Evolutionary conservation across 2,113 vertebrate species (phyloP).

Genomic region (Microcebus murinus): DNA sequence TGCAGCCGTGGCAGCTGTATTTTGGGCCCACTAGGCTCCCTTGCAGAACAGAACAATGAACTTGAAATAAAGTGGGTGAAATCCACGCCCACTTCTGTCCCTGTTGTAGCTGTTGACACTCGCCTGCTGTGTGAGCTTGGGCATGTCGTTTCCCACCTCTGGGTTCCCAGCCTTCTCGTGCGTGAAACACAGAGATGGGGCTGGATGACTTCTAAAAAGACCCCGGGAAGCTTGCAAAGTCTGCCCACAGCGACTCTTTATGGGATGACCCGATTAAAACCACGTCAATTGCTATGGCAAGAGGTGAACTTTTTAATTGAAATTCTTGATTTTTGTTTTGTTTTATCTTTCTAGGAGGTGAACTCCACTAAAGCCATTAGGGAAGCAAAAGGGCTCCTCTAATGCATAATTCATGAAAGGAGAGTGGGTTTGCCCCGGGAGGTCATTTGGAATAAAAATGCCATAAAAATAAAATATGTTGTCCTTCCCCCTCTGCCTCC

Average conservation of each 20-base stretch:
- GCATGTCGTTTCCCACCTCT: background rate
- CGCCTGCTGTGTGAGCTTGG: background rate
- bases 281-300: conserved; percentile 2
- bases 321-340: background rate
- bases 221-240: background rate
- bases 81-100: background rate
- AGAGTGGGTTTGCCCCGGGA: conserved; percentile 58
- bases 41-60: background rate
- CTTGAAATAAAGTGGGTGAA: background rate
- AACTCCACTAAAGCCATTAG: conserved; percentile 46
- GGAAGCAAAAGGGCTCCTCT: conserved; percentile 25
- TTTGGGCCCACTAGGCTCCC: background rate
- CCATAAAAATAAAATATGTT: conserved; percentile 67
- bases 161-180: background rate
- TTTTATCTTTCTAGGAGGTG: conserved; percentile 51
- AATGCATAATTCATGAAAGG: conserved; percentile 66
- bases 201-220: background rate
- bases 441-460: conserved; percentile 68
- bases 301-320: conserved; percentile 59
- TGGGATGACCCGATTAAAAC: conserved; percentile 4
- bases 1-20: conserved; percentile 27
- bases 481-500: background rate
- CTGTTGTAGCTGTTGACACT: background rate
- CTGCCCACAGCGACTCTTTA: background rate
- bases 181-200: background rate